Percentiles rank a stretch among this genome's conserved stretches.
phyloP scores from a whole-genome alignment of 1,140 invertebrate species.

The Leptestheria dahalacensis region DNA sequence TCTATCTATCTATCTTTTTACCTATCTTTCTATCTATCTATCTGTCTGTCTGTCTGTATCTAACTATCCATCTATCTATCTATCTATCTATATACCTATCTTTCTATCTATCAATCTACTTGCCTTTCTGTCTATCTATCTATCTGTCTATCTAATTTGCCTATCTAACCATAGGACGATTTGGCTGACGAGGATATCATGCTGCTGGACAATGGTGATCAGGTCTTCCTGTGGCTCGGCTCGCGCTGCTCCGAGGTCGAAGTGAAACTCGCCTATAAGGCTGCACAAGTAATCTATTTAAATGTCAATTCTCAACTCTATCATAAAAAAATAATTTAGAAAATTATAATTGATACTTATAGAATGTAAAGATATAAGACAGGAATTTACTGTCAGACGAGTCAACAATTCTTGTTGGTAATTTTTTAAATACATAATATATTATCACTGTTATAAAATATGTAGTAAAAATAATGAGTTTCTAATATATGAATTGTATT shows the following conservation, averaged over 20 bases:
- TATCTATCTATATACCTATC: too few species aligned
- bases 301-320: neutral
- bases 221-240: constrained; percentile 96
- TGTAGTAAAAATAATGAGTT: neutral
- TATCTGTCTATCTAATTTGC: too few species aligned
- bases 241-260: constrained; percentile 93
- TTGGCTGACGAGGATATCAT: constrained; percentile 98
- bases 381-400: too few species aligned
- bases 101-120: too few species aligned
- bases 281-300: constrained; percentile 63
- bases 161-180: constrained; percentile 57
- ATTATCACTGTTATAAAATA: neutral
- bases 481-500: neutral
- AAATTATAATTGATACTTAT: neutral
- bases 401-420: too few species aligned
- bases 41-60: too few species aligned
- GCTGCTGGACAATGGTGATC: constrained; percentile 96
- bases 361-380: neutral
- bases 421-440: too few species aligned
- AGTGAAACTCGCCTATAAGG: constrained; percentile 96
- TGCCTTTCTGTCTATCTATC: too few species aligned
- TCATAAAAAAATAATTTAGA: neutral
- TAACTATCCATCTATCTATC: too few species aligned
- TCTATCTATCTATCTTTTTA: too few species aligned
- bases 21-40: too few species aligned